phyloP scores from a whole-genome alignment of 2,888 invertebrate species.

The Orthonychiurus folsomi region DNA sequence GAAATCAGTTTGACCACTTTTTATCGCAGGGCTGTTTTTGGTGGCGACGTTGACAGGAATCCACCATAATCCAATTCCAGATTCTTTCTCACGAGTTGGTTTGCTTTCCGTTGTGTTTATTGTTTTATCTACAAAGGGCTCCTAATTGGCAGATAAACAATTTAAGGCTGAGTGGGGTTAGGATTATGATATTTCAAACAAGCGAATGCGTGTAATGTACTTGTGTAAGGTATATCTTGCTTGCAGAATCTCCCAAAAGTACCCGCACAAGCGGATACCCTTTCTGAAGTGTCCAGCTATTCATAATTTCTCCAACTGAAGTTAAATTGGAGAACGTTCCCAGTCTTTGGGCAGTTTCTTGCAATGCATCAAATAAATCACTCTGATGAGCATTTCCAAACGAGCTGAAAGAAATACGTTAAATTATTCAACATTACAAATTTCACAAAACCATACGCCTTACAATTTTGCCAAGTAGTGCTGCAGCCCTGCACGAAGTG shows the following conservation, averaged over 20 bases:
- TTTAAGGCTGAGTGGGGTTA: too few relatives aligned
- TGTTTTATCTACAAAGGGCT: too few relatives aligned
- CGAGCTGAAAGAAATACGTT: background rate
- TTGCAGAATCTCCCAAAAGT: slow-evolving; percentile 16
- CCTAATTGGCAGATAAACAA: too few relatives aligned
- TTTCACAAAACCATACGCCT: background rate
- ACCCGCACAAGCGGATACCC: slow-evolving; percentile 43
- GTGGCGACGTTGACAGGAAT: slow-evolving; percentile 15
- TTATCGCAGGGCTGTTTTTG: background rate
- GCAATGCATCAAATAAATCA: slow-evolving; percentile 46
- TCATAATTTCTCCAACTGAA: slow-evolving; percentile 43
- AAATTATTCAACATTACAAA: background rate
- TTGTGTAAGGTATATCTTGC: background rate
- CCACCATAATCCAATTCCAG: slow-evolving; percentile 15
- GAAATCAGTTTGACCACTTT: slow-evolving; percentile 5
- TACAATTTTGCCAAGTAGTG: slow-evolving; percentile 19
- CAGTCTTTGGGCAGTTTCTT: slow-evolving; percentile 42
- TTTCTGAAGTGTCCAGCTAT: slow-evolving; percentile 45
- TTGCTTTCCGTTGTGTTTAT: background rate
- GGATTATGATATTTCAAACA: too few relatives aligned
- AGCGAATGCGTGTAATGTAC: background rate
- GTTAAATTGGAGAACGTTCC: slow-evolving; percentile 30
- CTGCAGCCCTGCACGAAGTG: slow-evolving; percentile 44
- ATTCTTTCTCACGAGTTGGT: background rate
- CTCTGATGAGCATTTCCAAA: slow-evolving; percentile 43